Evolutionary conservation across 2,113 vertebrate genomes (phyloP).

Genomic region (Chitala chitala): DNA sequence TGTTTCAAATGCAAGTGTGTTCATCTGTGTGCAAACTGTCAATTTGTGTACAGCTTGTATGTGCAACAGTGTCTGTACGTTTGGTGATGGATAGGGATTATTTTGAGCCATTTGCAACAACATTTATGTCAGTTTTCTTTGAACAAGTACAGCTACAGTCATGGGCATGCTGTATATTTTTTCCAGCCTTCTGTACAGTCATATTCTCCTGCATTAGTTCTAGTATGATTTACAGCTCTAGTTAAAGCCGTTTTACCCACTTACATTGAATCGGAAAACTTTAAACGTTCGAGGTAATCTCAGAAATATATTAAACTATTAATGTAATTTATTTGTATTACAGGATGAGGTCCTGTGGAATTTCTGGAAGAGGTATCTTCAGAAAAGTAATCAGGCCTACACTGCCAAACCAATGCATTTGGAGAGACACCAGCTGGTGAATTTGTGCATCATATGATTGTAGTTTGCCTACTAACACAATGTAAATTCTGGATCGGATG

Average conservation of each 20-base stretch:
- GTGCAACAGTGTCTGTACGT: neutral
- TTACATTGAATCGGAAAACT: neutral
- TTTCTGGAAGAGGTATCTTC: conserved; percentile 84
- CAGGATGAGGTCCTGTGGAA: conserved; percentile 71
- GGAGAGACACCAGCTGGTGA: conserved; percentile 39
- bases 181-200: too few species aligned
- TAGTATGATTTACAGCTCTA: too few species aligned
- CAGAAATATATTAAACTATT: neutral
- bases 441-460: conserved; percentile 19
- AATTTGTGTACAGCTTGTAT: neutral
- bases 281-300: too few species aligned
- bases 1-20: neutral
- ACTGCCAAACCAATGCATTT: conserved; percentile 46
- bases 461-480: neutral
- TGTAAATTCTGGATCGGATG: neutral
- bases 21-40: neutral
- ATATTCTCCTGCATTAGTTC: too few species aligned
- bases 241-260: too few species aligned
- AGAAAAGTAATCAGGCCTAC: conserved; percentile 76
- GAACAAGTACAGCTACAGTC: too few species aligned
- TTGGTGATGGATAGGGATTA: too few species aligned
- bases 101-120: too few species aligned
- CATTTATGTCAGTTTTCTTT: too few species aligned
- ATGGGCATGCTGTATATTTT: too few species aligned
- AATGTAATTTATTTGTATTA: conserved; percentile 21